Conservation (phyloP, 2,113 vertebrate species). For the Bettongia penicillata region DNA sequence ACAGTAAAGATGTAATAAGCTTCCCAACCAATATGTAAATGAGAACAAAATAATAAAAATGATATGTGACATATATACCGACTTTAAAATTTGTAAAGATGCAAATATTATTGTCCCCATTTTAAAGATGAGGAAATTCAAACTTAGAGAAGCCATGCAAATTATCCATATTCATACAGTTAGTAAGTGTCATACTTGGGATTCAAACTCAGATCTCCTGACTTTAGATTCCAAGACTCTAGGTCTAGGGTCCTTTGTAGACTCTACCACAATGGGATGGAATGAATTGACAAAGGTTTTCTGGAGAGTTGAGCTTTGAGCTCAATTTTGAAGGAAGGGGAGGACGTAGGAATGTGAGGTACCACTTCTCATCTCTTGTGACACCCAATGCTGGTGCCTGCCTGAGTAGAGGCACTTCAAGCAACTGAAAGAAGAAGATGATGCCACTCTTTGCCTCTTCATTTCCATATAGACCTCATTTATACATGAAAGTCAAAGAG, state of each 20-base stretch:
- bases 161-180: neutral
- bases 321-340: neutral
- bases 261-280: neutral
- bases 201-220: neutral
- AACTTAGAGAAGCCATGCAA: neutral
- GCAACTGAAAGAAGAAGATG: neutral
- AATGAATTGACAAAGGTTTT: neutral
- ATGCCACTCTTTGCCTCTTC: neutral
- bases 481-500: neutral
- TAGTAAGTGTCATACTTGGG: neutral
- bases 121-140: neutral
- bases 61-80: neutral
- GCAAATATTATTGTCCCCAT: neutral
- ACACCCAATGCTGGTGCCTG: neutral
- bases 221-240: neutral
- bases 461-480: neutral
- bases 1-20: neutral
- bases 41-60: neutral
- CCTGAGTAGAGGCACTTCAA: neutral
- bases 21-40: neutral
- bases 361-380: neutral
- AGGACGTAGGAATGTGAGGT: neutral
- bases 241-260: neutral
- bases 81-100: neutral
- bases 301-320: neutral